phyloP scores from a whole-genome alignment of 1,140 invertebrate genomes.

The Manduca sexta region DNA sequence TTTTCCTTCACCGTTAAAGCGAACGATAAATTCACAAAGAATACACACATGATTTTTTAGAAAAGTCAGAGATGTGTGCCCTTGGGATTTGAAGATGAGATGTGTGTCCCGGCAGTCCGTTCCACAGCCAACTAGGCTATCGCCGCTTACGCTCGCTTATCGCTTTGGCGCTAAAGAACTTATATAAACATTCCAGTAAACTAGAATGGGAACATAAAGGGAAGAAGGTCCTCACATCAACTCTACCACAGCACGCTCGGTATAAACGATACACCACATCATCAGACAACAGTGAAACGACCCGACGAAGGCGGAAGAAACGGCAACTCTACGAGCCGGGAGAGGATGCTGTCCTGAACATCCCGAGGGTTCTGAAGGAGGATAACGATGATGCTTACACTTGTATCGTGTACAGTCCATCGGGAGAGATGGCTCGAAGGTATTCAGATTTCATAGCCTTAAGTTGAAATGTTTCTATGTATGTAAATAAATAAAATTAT shows the following conservation, averaged over 20 bases:
- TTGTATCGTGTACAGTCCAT: conserved; percentile 85
- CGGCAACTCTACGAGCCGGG: conserved; percentile 50
- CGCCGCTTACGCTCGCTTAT: no score
- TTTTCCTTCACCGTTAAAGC: no score
- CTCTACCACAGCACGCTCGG: conserved; percentile 42
- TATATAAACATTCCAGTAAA: conserved; percentile 42
- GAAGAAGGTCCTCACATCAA: conserved; percentile 50
- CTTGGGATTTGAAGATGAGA: no score
- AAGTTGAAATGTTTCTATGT: no score
- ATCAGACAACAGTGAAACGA: conserved; percentile 19
- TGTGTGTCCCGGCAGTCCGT: no score
- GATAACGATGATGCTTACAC: conserved; percentile 83
- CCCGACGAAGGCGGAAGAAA: conserved; percentile 45
- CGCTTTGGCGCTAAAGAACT: no score
- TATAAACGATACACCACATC: conserved; percentile 35
- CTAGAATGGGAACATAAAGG: conserved; percentile 69
- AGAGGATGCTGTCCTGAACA: conserved; percentile 76
- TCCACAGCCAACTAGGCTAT: no score
- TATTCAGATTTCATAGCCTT: conserved; percentile 10
- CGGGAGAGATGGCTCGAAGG: conserved; percentile 83
- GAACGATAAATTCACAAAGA: no score
- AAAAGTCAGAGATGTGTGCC: no score
- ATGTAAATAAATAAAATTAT: no score
- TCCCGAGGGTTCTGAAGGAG: conserved; percentile 81
- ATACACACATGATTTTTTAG: no score